Conservation (phyloP, 2,888 invertebrate genomes). For the Platycnemis pennipes region DNA sequence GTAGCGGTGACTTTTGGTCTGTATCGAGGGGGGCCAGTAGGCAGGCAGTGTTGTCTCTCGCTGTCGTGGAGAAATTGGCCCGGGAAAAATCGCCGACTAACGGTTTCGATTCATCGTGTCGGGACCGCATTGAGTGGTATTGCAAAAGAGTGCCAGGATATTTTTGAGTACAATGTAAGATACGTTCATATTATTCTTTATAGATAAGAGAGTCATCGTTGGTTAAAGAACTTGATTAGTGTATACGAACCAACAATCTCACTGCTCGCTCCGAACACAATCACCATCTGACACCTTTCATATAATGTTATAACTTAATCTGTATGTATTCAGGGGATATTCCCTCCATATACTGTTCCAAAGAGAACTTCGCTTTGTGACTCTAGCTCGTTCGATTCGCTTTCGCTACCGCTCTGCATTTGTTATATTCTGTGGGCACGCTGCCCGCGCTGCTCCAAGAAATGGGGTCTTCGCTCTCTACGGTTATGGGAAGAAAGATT, state of each 20-base stretch:
- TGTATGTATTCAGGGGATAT: not conserved
- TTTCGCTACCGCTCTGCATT: too few species aligned
- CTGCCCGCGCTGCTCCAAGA: too few species aligned
- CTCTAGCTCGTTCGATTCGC: too few species aligned
- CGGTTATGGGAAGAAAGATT: too few species aligned
- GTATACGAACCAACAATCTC: not conserved
- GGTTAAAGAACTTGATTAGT: not conserved
- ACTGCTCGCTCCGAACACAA: not conserved
- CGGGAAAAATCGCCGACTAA: not conserved
- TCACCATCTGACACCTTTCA: not conserved
- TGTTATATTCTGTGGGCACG: too few species aligned
- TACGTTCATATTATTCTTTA: not conserved
- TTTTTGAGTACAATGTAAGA: not conserved
- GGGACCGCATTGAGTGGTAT: not conserved
- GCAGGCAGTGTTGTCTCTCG: not conserved
- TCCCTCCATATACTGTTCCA: too few species aligned
- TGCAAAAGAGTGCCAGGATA: not conserved
- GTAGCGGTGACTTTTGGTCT: not conserved
- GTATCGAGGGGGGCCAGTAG: not conserved
- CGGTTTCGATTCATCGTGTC: not conserved
- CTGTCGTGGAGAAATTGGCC: not conserved
- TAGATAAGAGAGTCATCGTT: not conserved
- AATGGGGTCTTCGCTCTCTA: too few species aligned
- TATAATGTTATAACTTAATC: not conserved
- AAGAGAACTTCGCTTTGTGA: too few species aligned